A percentile compares a stretch with the other conserved stretches of the same genome.
Conservation (phyloP, 2,797 vertebrate species). For the Paedocypris micromegethes region DNA sequence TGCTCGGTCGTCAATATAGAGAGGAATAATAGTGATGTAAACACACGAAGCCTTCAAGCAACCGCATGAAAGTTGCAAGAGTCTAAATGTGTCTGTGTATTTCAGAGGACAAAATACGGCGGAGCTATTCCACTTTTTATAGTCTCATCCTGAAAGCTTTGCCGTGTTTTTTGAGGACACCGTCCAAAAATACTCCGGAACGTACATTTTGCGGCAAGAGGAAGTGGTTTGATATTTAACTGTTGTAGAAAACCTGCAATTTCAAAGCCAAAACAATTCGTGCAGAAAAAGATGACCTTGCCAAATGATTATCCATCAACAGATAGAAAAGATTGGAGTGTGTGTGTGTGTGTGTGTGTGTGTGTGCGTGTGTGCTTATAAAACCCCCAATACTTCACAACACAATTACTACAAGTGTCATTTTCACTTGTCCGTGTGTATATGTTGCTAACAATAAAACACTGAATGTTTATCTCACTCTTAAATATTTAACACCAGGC, state of each 20-base stretch:
- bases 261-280: conserved; percentile 6
- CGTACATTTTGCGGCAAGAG: conserved; percentile 27
- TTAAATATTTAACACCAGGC: no score
- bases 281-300: not conserved
- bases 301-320: conserved; percentile 1
- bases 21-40: not conserved
- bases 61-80: no score
- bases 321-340: no score
- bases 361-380: no score
- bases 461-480: no score
- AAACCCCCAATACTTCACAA: no score
- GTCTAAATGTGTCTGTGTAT: no score
- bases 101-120: not conserved
- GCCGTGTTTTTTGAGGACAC: conserved; percentile 19
- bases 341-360: no score
- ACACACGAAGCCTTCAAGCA: no score
- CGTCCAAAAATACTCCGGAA: conserved; percentile 29
- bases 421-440: no score
- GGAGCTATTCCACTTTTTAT: conserved; percentile 14
- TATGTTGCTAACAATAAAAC: no score
- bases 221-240: conserved; percentile 35
- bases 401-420: no score
- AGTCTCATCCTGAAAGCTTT: conserved; percentile 21
- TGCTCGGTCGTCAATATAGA: not conserved
- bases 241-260: conserved; percentile 29